Base-by-base conservation (phyloP, 2,888 invertebrate genomes). In the Acanthopleura granulata region DNA sequence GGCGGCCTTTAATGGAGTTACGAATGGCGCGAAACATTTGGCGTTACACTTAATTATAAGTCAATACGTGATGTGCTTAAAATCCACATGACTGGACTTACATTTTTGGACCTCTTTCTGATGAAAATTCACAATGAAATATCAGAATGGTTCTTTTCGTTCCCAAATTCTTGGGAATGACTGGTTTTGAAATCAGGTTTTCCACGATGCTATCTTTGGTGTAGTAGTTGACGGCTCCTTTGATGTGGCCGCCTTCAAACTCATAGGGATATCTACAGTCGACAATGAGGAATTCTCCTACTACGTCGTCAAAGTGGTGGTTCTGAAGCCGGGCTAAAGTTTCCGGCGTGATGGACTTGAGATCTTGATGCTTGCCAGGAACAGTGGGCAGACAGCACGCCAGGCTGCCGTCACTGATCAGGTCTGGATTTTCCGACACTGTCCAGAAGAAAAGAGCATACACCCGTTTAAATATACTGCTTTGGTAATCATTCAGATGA, bases 241-340 rank as follows among this genome's bases (percentile, higher is more conserved):
- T 88, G 27, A 98, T 96, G 89, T 98, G 98, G 0, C 98, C 98
- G 3, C 96, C 98, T 0, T 94, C 94, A 89, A 91, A 98, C 91
- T 98, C 98, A 91, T 98, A 98, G 0, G 98, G 98, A 90, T 97
- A 98, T 81, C 98, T 93, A 89, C 98, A 98, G 91, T 98, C 98
- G 66, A 98, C 94, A 22, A 98, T 92, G 90, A 93, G 93, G 87
- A 92, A 97, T 14, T 94, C 93, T 29, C 92, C 91, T 40, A 97
- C 92, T 11, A 90, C 88, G 62, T 94, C 91, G 0, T 88, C 83
- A 86, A 92, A 97, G 0, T 94, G 92, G 0, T 97, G 18, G 66
- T 66, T 66, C 6, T 22, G 22, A 27, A 66, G 22, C 25, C 25
- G 22, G 4, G 66, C 22, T 6, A 66, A 22, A 18, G 90, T 90